Evolutionary conservation across 2,888 invertebrate genomes (phyloP), one percentile per base, ranked within the genome.

Genomic region (Philereme transversata): DNA sequence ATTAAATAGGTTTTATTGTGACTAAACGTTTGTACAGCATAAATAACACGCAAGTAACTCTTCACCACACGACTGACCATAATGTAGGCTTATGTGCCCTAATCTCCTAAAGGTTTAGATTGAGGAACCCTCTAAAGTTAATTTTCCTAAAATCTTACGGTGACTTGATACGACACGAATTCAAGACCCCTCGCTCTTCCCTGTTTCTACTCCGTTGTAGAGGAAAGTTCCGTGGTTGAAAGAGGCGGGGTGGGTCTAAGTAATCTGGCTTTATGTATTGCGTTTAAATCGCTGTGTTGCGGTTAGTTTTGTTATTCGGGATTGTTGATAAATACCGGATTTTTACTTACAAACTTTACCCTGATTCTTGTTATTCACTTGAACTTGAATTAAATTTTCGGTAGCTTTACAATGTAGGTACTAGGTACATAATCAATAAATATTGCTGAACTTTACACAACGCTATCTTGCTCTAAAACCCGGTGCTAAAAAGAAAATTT

Each of bases 61-160:
- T 49, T 11, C 9, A 43, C 38, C 45, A 40, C 83, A 73, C 79
- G 22, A 79, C 68, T 81, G 82, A 78, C 82, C 82, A 69, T 79
- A 80, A 83, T 78, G 75, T 77, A 76, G 71, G 78, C 79, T 71
- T 75, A 81, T 81, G 76, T 80, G 82, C 83, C 82, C 75, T 85
- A 87, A 88, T 87, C 86, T 84, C 74, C 79, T 75, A 82, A 87
- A 87, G 86, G 87, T 82, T 86, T 84, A 85, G 77, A 87, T 84
- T 87, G 82, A 83, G 87, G 87, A 85, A 78, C 78, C 82, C 82
- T 86, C 85, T 86, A 84, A 83, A 88, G 88, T 87, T 90, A 89
- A 90, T 89, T 90, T 90, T 87, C 87, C 83, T 90, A 88, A 90
- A 88, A 88, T 88, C 89, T 87, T 87, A 87, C 83, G 81, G 83